Evolutionary conservation across 2,888 invertebrate genomes (phyloP).

Genomic region (Cheilosia soror): DNA sequence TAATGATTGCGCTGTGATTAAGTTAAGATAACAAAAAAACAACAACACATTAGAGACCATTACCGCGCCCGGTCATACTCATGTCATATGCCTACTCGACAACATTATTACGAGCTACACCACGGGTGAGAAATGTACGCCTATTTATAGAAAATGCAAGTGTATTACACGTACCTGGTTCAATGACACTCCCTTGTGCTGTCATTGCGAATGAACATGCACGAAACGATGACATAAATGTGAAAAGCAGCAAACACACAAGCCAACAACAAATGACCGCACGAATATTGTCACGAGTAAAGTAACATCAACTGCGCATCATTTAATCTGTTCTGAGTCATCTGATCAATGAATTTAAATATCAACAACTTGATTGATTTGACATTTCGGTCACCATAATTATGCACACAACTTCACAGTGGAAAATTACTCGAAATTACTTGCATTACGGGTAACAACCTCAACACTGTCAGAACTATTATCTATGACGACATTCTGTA

Average conservation of each 20-base stretch:
- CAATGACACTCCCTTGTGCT: conserved; percentile 65
- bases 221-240: conserved; percentile 61
- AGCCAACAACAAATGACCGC: neutral
- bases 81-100: too few relatives aligned
- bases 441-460: conserved; percentile 7
- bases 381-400: conserved; percentile 20
- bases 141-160: conserved; percentile 46
- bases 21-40: too few relatives aligned
- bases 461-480: conserved; percentile 21
- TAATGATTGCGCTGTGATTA: too few relatives aligned
- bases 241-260: conserved; percentile 19
- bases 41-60: neutral
- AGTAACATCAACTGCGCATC: conserved; percentile 60
- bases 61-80: neutral
- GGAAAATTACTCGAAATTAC: conserved; percentile 11
- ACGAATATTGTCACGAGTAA: conserved; percentile 26
- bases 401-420: conserved; percentile 1
- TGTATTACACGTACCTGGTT: conserved; percentile 45
- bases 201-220: conserved; percentile 44
- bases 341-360: conserved; percentile 34
- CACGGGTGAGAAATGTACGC: neutral
- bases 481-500: conserved; percentile 26
- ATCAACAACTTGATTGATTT: conserved; percentile 24
- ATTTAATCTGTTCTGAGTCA: conserved; percentile 58
- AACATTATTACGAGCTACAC: neutral